Base-by-base conservation (phyloP, 2,888 invertebrate species). In the Coelopa pilipes region DNA sequence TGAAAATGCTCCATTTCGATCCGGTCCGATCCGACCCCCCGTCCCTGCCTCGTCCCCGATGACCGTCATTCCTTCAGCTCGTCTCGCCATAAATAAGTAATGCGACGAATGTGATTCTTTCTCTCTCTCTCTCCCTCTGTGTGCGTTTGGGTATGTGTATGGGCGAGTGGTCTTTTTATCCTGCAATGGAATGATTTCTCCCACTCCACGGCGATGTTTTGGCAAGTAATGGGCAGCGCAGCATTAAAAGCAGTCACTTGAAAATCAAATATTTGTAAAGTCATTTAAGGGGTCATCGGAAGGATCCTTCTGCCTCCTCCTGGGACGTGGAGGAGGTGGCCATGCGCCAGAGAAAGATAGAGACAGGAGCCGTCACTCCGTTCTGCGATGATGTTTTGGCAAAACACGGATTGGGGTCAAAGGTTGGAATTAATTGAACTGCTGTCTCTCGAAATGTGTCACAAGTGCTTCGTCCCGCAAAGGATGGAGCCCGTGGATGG, bases 1-100 rank as follows among this genome's bases (percentile, higher is more conserved):
- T 66, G 49, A 21, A 50, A 66, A 66, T 66, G 66, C 50, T 66
- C 34, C 34, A 34, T 34, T 34, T 34, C 34, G 34, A 4, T 34
- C 34, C 4, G 4, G 2, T 34, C 7, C 34, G 7, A 4, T 34
- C 34, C 34, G 4, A 4, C 34, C 34, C 34, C 7, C 34, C 34
- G 2, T 34, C 34, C 2, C 7, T 34, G 4, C 34, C 34, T 34
- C 34, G 34, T 34, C 34, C 34, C 34, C 34, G 34, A 34, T 34
- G 34, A 34, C 34, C 34, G 34, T 34, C 34, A 34, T 34, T 34
- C 34, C 34, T 34, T 34, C 4, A 34, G 62, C 62, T 66, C 49
- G 24, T 66, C 50, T 66, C 17, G 66, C 19, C 12, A 66, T 66
- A 66, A 66, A 66, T 66, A 66, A 66, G 49, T 66, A 66, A 66